phyloP scores from a whole-genome alignment of 1,140 invertebrate species.

The Brachionus sp. region DNA sequence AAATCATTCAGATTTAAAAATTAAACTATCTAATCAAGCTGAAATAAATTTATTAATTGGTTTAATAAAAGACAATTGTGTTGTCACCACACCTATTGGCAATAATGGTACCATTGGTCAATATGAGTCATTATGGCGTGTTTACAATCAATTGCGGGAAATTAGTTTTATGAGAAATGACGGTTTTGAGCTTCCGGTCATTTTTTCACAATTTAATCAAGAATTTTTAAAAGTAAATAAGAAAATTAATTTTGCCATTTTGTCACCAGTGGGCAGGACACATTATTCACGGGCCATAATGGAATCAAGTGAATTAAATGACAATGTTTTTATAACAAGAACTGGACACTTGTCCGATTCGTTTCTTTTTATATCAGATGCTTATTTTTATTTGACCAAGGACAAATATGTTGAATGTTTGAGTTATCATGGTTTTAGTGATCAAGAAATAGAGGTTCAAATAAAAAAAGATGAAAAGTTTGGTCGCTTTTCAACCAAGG shows the following conservation, averaged over 20 bases:
- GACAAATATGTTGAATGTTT: not conserved
- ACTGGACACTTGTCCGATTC: not conserved
- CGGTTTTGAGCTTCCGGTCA: not conserved
- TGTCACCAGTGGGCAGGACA: not conserved
- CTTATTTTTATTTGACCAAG: not conserved
- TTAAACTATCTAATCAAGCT: not conserved
- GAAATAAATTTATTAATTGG: not conserved
- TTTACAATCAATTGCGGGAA: not conserved
- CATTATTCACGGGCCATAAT: not conserved
- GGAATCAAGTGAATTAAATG: not conserved
- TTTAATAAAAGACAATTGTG: not conserved
- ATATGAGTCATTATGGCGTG: not conserved
- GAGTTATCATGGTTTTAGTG: not conserved
- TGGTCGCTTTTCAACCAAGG: not conserved
- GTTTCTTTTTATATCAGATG: not conserved
- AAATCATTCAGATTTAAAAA: constrained; percentile 7
- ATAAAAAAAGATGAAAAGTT: not conserved
- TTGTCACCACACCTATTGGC: not conserved
- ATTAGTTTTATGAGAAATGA: not conserved
- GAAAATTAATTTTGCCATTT: not conserved
- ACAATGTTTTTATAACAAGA: not conserved
- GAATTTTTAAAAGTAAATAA: not conserved
- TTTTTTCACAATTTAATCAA: not conserved
- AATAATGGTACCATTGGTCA: not conserved
- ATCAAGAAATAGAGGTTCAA: not conserved